These are phyloP conservation scores for Chrysoperla carnea DNA, from an alignment of 1,140 invertebrate species.

Conservation along the genomic window DNA sequence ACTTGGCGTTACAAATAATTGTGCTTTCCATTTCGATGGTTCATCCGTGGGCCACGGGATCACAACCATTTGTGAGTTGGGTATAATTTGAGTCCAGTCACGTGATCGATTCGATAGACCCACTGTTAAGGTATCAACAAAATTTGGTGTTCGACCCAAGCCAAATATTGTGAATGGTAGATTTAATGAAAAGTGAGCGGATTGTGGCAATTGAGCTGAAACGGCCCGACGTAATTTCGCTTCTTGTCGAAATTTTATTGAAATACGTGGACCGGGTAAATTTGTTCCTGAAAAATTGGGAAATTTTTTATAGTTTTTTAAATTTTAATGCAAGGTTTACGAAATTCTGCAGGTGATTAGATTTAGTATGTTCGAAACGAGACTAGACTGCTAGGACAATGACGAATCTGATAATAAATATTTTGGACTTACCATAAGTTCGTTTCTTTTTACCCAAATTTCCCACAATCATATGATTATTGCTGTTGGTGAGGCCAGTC, in stretches of 20 bases:
- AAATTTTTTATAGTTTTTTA: too few species aligned
- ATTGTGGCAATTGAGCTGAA: slow-evolving; percentile 80
- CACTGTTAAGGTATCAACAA: slow-evolving; percentile 78
- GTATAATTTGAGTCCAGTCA: slow-evolving; percentile 82
- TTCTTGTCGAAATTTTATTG: slow-evolving; percentile 66
- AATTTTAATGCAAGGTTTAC: too few species aligned
- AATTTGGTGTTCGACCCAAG: slow-evolving; percentile 90
- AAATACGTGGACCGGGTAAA: slow-evolving; percentile 72
- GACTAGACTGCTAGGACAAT: too few species aligned
- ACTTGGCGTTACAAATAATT: slow-evolving; percentile 92
- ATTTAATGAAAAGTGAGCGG: slow-evolving; percentile 79
- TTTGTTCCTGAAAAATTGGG: slow-evolving; percentile 23
- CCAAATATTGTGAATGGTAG: slow-evolving; percentile 92
- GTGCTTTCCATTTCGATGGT: slow-evolving; percentile 72
- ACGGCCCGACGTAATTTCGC: slow-evolving; percentile 52
- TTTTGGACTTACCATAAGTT: slow-evolving; percentile 43
- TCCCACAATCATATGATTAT: slow-evolving; percentile 46
- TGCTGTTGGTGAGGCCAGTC: slow-evolving; percentile 58
- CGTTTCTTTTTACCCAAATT: slow-evolving; percentile 52
- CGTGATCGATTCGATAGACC: slow-evolving; percentile 52
- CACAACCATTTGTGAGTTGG: slow-evolving; percentile 92
- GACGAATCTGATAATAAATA: too few species aligned
- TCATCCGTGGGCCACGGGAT: slow-evolving; percentile 71
- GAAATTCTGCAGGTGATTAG: too few species aligned
- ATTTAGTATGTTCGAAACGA: too few species aligned